Conservation (phyloP, 23 tunicate genomes). For the Styela plicata region DNA sequence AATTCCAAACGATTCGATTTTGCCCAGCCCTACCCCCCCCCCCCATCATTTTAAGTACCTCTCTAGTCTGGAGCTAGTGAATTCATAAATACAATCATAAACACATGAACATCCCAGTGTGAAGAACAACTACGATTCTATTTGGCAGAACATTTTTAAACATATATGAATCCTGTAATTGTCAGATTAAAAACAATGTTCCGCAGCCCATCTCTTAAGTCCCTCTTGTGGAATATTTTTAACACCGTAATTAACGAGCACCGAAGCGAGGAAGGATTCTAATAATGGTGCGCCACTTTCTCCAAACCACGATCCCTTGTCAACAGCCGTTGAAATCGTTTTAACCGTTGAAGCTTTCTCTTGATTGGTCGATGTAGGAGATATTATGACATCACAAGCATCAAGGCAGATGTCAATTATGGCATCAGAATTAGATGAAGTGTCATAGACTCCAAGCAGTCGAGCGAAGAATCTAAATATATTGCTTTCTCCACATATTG, state of each 20-base stretch:
- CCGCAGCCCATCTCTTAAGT: neutral
- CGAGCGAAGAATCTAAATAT: slow-evolving; percentile 18
- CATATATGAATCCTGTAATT: too few species aligned
- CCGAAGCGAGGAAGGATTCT: neutral
- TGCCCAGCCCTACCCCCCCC: too few species aligned
- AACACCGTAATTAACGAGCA: neutral
- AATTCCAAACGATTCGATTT: too few species aligned
- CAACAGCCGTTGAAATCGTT: neutral
- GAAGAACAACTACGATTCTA: too few species aligned
- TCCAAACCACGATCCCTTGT: neutral
- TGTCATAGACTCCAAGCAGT: slow-evolving; percentile 10
- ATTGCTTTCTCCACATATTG: slow-evolving; percentile 20
- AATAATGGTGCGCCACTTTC: neutral
- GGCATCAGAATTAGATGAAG: neutral
- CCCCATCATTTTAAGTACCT: too few species aligned
- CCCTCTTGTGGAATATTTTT: slow-evolving; percentile 5
- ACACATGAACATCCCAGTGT: too few species aligned
- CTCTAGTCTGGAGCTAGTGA: too few species aligned
- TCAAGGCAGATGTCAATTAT: neutral
- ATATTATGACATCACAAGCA: neutral
- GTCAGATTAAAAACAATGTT: too few species aligned
- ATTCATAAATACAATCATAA: too few species aligned
- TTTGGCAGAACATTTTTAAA: too few species aligned
- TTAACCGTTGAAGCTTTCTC: neutral
- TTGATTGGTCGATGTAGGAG: neutral